Conservation (phyloP, 1,140 invertebrate species). For the Atopsyche davidsoni region DNA sequence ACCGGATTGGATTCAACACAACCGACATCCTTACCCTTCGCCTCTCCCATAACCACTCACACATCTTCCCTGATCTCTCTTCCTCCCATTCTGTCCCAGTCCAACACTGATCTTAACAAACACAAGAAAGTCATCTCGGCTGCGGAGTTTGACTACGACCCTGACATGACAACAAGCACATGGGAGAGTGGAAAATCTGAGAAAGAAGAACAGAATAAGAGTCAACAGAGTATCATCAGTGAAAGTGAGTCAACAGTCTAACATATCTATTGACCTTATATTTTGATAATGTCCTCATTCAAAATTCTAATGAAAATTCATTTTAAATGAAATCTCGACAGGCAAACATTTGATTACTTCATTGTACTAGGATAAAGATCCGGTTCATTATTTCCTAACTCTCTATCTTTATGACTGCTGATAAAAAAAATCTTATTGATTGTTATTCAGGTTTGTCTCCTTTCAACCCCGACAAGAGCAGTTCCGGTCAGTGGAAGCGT, state of each 20-base stretch:
- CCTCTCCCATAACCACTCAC: not conserved
- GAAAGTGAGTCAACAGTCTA: conserved; percentile 29
- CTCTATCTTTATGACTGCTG: no score
- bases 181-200: conserved; percentile 49
- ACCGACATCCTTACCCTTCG: conserved; percentile 3
- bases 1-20: conserved; percentile 8
- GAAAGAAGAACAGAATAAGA: conserved; percentile 55
- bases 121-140: conserved; percentile 20
- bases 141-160: conserved; percentile 22
- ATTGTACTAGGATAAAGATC: no score
- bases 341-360: no score
- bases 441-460: conserved; percentile 11
- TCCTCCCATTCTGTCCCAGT: no score
- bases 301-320: no score
- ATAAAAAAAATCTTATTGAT: no score
- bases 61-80: no score
- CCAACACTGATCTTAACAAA: no score
- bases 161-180: conserved; percentile 8
- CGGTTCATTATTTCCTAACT: no score
- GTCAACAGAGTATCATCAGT: conserved; percentile 40
- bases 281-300: no score
- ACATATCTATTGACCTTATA: no score
- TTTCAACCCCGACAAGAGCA: conserved; percentile 37
- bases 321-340: no score
- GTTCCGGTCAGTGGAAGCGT: conserved; percentile 63